Base-by-base conservation (phyloP, 64 coral and sea anemone genomes). In the Trachythela sp. region DNA sequence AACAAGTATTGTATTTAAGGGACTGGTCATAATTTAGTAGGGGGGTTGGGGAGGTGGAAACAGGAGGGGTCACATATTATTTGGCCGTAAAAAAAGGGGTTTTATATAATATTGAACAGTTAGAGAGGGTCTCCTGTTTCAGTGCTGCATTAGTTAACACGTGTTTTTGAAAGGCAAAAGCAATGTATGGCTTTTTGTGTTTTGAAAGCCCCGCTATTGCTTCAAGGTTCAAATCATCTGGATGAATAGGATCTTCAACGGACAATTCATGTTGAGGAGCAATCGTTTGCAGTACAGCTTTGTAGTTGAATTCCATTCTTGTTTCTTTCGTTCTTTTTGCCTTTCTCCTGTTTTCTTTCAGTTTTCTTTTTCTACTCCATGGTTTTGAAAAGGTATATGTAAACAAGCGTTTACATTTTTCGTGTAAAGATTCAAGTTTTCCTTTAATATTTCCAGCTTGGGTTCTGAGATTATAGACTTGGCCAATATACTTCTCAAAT, bases 311-410 rank as follows among this genome's bases (percentile, higher is more conserved):
- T 89, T 89, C 45, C 26, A 70, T 70, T 70, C 88, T 37, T 34
- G 64, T 49, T 51, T 89, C 42, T 80, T 89, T 89, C 26, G 88
- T 60, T 60, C 77, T 89, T 35, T 59, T 48, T 89, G 88, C 88
- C 40, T 89, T 38, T 67, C 88, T 89, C 75, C 88, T 89, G 40
- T 89, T 89, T 60, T 89, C 59, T 89, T 80, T 91, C 80, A 86
- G 83, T 86, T 91, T 91, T 54, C 90, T 56, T 83, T 91, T 91
- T 91, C 54, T 85, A 36, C 45, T 59, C 41, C 54, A 64, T 54
- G 52, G 90, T 83, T 91, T 91, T 68, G 31, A 48, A 91, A 85
- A 86, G 30, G 59, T 75, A 84, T 26, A n/a, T 45, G 70, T 84
- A 75, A 88, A 92, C 7, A 92, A 85, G 43, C 90, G 52, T 58